Evolutionary conservation across 1,140 invertebrate genomes (phyloP).

Genomic region (Drosophila auraria): DNA sequence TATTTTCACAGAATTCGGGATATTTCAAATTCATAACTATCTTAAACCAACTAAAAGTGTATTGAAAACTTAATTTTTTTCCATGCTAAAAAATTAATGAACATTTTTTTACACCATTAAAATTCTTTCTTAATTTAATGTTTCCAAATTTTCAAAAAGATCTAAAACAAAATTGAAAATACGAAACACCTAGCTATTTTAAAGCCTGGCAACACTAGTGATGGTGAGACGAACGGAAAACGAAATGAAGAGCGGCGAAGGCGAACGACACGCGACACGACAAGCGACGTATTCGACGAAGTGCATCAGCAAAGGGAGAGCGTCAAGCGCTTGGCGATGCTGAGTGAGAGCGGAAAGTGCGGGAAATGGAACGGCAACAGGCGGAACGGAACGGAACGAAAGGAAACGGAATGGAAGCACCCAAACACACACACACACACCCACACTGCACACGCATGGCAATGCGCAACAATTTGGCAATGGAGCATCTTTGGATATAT

Average conservation of each 20-base stretch:
- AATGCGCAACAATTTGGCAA: conserved; percentile 64
- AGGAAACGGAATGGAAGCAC: conserved; percentile 16
- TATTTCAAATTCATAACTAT: too few relatives aligned
- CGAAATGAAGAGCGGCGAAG: conserved; percentile 18
- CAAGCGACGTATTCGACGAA: conserved; percentile 42
- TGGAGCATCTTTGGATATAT: conserved; percentile 25
- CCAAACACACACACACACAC: conserved; percentile 7
- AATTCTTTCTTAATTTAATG: too few relatives aligned
- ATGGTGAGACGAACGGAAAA: conserved; percentile 13
- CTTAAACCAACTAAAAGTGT: too few relatives aligned
- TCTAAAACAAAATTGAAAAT: too few relatives aligned
- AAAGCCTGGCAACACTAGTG: conserved; percentile 1
- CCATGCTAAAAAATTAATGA: too few relatives aligned
- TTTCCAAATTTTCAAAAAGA: too few relatives aligned
- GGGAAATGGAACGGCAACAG: conserved; percentile 62
- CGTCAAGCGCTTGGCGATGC: conserved; percentile 15
- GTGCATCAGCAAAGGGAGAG: conserved; percentile 41
- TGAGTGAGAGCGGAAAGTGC: conserved; percentile 42
- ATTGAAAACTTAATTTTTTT: too few relatives aligned
- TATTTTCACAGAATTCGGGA: too few relatives aligned
- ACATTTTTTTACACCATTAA: too few relatives aligned
- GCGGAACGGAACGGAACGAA: conserved; percentile 37
- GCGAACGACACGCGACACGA: conserved; percentile 30
- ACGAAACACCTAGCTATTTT: not conserved
- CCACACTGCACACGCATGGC: conserved; percentile 12